Base-by-base conservation (phyloP, 2,113 vertebrate species). In the Ammospiza caudacuta region DNA sequence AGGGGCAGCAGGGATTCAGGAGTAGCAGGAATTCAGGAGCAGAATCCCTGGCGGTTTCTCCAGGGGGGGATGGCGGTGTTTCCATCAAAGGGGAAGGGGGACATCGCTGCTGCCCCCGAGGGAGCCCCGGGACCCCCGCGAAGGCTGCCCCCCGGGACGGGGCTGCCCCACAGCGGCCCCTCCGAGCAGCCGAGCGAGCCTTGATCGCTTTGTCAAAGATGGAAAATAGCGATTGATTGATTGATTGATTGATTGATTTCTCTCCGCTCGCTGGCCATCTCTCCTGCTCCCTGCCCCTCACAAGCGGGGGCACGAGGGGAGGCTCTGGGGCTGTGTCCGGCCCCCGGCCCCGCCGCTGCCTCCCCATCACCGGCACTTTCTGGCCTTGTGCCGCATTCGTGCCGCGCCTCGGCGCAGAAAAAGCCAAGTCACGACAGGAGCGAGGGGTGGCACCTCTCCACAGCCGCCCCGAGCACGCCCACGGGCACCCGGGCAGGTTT, bases 181-280 rank as follows among this genome's bases (percentile, higher is more conserved):
- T 61, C 28, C 47, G 24, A 74, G 59, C 22, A 11, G 24, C 8
- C 95, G 15, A 98, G 92, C 87, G 87, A 96, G 95, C 70, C 98
- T 98, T 99, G 99, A 99, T 99, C 98, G 98, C 98, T 98, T 98
- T 99, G 99, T 99, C 99, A 99, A 98, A 98, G 98, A 98, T 98
- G 98, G 99, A 99, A 98, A 99, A 99, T 98, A 97, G 98, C 98
- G 97, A 99, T 98, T 98, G 99, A 99, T 99, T 98, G 98, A 85
- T 98, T 92, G 99, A 99, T 99, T 98, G 98, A 85, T 98, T 98
- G 99, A 99, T 99, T 98, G 98, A 85, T 98, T 92, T 51, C 33
- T 23, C 20, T 35, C 17, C 27, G 29, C 12, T 74, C 24, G 29
- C 46, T 39, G 97, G 92, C 97, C 96, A 87, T 64, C 94, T 80